A percentile compares a stretch with the other conserved stretches of the same genome.
Evolutionary conservation across 2,113 vertebrate genomes (phyloP).

Genomic region (Pseudonaja textilis): DNA sequence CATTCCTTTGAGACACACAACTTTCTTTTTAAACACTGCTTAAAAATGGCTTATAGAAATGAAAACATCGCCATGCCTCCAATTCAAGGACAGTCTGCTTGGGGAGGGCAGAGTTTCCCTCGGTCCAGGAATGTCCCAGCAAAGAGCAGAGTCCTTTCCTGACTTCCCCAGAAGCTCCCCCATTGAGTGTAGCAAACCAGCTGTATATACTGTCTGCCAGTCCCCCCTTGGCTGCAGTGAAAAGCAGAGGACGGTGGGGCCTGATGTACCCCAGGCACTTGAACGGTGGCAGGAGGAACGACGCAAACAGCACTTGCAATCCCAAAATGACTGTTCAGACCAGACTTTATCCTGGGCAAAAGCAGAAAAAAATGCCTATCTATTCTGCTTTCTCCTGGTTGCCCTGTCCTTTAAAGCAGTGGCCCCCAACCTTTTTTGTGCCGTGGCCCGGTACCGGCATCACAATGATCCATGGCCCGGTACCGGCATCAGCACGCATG

Average conservation of each 20-base stretch:
- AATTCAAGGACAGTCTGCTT: not conserved
- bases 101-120: not conserved
- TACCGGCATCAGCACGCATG: too few species aligned
- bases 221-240: slow-evolving; percentile 13
- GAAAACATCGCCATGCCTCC: not conserved
- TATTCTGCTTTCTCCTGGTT: not conserved
- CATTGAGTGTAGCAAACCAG: not conserved
- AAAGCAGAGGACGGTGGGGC: slow-evolving; percentile 25
- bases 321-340: not conserved
- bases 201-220: slow-evolving; percentile 3
- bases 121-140: not conserved
- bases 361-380: not conserved
- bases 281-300: slow-evolving; percentile 16
- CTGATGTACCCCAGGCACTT: slow-evolving; percentile 17
- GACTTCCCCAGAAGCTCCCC: not conserved
- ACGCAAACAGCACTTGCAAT: slow-evolving; percentile 29
- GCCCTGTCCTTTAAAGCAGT: not conserved
- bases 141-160: not conserved
- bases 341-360: not conserved
- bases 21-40: not conserved
- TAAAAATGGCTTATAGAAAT: not conserved
- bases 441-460: too few species aligned
- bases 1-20: not conserved
- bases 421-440: too few species aligned
- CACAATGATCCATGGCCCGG: too few species aligned